Evolutionary conservation across 1,140 invertebrate species (phyloP), one percentile per base, ranked within the genome.

Genomic region (Brachionus angularis): DNA sequence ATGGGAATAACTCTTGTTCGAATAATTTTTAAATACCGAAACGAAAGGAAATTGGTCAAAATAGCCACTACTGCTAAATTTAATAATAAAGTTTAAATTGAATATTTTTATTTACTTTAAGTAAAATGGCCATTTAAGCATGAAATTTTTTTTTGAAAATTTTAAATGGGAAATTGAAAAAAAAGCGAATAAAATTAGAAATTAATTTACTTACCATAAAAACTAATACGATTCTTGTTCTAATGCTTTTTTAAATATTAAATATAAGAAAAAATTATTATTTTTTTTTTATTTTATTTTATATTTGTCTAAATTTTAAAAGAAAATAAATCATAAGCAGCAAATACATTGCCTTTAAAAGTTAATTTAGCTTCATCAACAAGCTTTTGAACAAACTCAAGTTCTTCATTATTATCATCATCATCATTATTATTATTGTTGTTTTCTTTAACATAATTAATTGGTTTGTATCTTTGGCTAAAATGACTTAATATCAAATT

Each of bases 401-500:
- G 25, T 21, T 69, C 64, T 12, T 5, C 42, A 14, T 67, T 44
- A 5, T 23, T 10, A 27, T 67, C 29, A 0, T 27, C 8, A 23
- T 47, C 33, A 25, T 46, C 42, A n/a, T 8, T 34, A 36, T 50
- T 18, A 2, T 25, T 27, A 42, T n/a, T n/a, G n/a, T 61, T 61
- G 25, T 61, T 61, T 27, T 44, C 34, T 16, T 44, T 2, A 61
- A 42, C 23, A 21, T 69, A 47, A 25, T 29, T 52, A 5, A 36
- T 52, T 71, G 76, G 75, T 72, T 75, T 76, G 75, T 83, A 84
- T 36, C 82, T 75, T 74, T 83, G 82, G 74, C 82, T 83, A 73
- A 81, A 82, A 74, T 84, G 83, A 29, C 78, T 81, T 16, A 84
- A 62, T 44, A 83, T 74, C 1, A 84, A 74, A 8, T 75, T 73